Base-by-base conservation (phyloP, 2,797 vertebrate species). In the Cyclopterus lumpus region DNA sequence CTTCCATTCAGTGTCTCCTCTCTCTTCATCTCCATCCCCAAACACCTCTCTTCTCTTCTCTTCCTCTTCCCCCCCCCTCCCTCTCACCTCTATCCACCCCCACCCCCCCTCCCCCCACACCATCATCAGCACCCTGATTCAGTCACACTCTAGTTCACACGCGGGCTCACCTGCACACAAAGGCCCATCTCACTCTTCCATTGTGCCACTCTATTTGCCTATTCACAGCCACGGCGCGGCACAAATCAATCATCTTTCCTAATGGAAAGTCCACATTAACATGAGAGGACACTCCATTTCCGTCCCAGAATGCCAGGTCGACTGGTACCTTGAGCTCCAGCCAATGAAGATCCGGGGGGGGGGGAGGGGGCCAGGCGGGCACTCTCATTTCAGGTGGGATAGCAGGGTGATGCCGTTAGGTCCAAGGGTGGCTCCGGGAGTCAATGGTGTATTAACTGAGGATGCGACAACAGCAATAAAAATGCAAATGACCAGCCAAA, bases 221-320 rank as follows among this genome's bases (percentile, higher is more conserved):
- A 93, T 92, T 90, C 91, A 88, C 74, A 67, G 78, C 81, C 83
- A 82, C 75, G 72, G 78, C 77, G 67, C 81, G 73, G 83, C 90
- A 90, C 91, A 92, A 94, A 95, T 95, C 94, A 95, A 95, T 96
- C 94, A 95, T 93, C 90, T 92, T 88, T 91, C 91, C 89, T 90
- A 91, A 95, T 93, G 91, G 90, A 94, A 94, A 94, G 92, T 93
- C 92, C 92, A 93, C 93, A 95, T 95, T 95, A 94, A 92, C 94
- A 94, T 95, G 90, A 92, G 89, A 93, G 91, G 92, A 91, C 91
- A 86, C 86, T 90, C 92, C 91, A 93, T 95, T 95, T 95, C 94
- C 93, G 92, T 93, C 89, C 82, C 86, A 86, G 93, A 95, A 95
- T 94, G 94, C 91, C 92, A 93, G 95, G 94, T 94, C 93, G 82